Base-by-base conservation (phyloP, 2,888 invertebrate genomes). In the Macrophya alboannulata region DNA sequence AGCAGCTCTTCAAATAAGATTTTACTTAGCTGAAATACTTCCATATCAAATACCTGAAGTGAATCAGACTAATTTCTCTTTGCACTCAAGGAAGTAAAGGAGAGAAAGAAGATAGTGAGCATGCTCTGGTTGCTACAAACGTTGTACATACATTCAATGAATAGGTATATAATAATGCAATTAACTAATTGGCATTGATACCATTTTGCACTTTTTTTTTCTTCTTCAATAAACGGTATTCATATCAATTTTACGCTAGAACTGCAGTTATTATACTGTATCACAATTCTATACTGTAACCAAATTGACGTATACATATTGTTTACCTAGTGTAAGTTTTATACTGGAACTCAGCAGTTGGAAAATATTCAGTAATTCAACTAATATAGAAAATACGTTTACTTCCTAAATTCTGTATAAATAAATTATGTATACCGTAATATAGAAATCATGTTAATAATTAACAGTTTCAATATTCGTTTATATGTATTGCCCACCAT, bases 121-220 rank as follows among this genome's bases (percentile, higher is more conserved):
- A 89, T 88, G 89, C 89, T 89, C 89, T 89, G 89, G 87, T 89
- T 89, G 79, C 86, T 85, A 87, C 74, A 76, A 86, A 87, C 87
- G 87, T 86, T 87, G 86, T 89, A 87, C 88, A 87, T 89, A 87
- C 88, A 87, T 88, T 88, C 85, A 74, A 84, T 76, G 85, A 84
- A 87, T 87, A 84, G 86, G 71, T 17, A 86, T 87, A 84, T 83
- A 68, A 86, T 86, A 83, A 85, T 85, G 85, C 86, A 86, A 86
- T 86, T 89, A 89, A 87, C 87, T 86, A 87, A 86, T 85, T 71
- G 84, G 85, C 84, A 65, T 84, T 55, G 45, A 84, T 74, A 31
- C 10, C 25, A 68, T 71, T 83, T 48, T 31, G 40, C 31, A 68
- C 65, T 68, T 71, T 17, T 83, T 83, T 43, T 25, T 65, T 21